phyloP scores from a whole-genome alignment of 2,113 vertebrate genomes.

The Narcine bancroftii region DNA sequence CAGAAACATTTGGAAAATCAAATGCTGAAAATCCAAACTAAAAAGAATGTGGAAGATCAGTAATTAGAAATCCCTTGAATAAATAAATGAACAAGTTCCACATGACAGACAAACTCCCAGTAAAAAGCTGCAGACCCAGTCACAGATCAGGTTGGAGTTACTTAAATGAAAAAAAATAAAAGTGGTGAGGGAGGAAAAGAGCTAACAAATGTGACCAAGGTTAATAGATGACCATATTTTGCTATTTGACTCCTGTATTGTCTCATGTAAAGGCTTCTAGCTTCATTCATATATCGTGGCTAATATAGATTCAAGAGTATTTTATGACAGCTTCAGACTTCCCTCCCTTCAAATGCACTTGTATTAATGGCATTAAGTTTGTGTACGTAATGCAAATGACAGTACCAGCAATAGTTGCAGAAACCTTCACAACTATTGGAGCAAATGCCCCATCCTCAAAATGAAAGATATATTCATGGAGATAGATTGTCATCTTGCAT shows the following conservation, averaged over 20 bases:
- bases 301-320: neutral
- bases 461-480: neutral
- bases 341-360: neutral
- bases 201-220: neutral
- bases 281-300: neutral
- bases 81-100: neutral
- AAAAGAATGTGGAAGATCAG: no score
- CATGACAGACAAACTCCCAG: neutral
- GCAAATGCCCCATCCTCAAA: neutral
- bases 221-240: neutral
- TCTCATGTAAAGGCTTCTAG: neutral
- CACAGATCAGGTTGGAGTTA: neutral
- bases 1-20: no score
- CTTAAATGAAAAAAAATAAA: neutral
- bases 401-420: neutral
- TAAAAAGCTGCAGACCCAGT: neutral
- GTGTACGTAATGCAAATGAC: neutral
- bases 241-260: neutral
- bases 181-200: neutral
- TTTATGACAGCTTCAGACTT: neutral
- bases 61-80: neutral
- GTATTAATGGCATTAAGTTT: neutral
- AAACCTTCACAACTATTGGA: neutral
- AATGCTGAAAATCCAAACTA: no score
- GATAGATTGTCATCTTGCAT: neutral